These are phyloP conservation scores for Teleogryllus oceanicus DNA, from an alignment of 2,888 invertebrate genomes.

Conservation along the genomic window DNA sequence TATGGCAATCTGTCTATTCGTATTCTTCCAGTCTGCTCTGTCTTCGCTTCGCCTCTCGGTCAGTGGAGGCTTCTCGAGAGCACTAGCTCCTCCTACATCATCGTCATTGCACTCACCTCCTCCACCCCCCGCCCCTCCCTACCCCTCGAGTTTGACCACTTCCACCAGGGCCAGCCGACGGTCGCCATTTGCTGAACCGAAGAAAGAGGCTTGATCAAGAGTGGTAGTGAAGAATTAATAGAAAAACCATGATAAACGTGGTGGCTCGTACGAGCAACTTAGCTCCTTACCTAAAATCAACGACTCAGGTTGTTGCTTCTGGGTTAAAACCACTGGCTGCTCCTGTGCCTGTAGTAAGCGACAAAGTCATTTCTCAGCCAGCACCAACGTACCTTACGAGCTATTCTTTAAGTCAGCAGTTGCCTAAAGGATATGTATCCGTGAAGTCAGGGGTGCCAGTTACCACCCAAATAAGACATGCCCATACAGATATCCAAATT, in stretches of 20 bases:
- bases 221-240: not conserved
- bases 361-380: slow-evolving; percentile 47
- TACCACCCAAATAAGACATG: slow-evolving; percentile 62
- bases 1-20: too few species aligned
- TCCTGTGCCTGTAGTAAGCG: slow-evolving; percentile 49
- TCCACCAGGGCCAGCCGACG: not conserved
- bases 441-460: slow-evolving; percentile 55
- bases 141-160: too few species aligned
- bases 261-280: slow-evolving; percentile 63
- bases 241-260: slow-evolving; percentile 62
- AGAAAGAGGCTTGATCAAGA: not conserved
- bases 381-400: slow-evolving; percentile 54
- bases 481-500: slow-evolving; percentile 83
- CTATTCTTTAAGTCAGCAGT: slow-evolving; percentile 56
- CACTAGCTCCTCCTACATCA: too few species aligned
- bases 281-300: slow-evolving; percentile 64
- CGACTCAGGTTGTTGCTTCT: slow-evolving; percentile 64
- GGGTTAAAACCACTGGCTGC: slow-evolving; percentile 58
- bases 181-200: not conserved
- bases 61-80: too few species aligned
- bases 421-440: slow-evolving; percentile 57
- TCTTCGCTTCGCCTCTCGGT: too few species aligned
- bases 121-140: too few species aligned
- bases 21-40: too few species aligned
- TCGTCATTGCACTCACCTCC: too few species aligned